These are phyloP conservation scores for Augochlorella aurata DNA, from an alignment of 2,888 invertebrate genomes.

Conservation along the genomic window DNA sequence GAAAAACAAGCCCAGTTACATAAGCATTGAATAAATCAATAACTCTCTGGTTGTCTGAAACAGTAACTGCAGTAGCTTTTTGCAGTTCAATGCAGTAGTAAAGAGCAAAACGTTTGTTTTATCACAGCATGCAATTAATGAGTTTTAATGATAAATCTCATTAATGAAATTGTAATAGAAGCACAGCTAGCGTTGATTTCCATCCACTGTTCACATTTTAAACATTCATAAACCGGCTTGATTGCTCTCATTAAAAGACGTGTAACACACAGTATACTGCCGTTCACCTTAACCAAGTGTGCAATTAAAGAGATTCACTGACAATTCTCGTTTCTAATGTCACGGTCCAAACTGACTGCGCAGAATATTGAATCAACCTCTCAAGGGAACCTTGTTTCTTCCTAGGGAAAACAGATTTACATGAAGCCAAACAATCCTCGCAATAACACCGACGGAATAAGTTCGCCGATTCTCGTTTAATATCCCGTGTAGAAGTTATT, in stretches of 20 bases:
- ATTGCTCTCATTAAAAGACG: background rate
- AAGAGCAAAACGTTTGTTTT: too few species aligned
- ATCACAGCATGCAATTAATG: too few species aligned
- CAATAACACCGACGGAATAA: conserved; percentile 12
- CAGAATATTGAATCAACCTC: background rate
- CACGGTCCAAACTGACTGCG: too few species aligned
- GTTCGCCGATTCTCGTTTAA: conserved; percentile 23
- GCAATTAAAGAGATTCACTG: too few species aligned
- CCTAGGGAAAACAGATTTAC: conserved; percentile 28
- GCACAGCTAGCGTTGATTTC: background rate
- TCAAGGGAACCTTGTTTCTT: background rate
- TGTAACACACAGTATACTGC: background rate
- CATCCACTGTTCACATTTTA: background rate
- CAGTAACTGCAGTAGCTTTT: conserved; percentile 12
- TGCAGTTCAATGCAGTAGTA: background rate
- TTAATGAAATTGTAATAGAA: too few species aligned
- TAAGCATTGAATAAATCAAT: conserved; percentile 43
- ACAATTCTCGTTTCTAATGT: too few species aligned
- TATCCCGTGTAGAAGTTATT: conserved; percentile 43
- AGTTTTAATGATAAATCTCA: too few species aligned
- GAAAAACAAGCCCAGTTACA: conserved; percentile 33
- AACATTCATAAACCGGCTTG: background rate
- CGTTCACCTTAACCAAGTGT: too few species aligned
- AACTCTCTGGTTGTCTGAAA: conserved; percentile 29
- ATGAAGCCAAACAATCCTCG: conserved; percentile 7